Evolutionary conservation across 2,888 invertebrate species (phyloP).

Genomic region (Zootermopsis nevadensis): DNA sequence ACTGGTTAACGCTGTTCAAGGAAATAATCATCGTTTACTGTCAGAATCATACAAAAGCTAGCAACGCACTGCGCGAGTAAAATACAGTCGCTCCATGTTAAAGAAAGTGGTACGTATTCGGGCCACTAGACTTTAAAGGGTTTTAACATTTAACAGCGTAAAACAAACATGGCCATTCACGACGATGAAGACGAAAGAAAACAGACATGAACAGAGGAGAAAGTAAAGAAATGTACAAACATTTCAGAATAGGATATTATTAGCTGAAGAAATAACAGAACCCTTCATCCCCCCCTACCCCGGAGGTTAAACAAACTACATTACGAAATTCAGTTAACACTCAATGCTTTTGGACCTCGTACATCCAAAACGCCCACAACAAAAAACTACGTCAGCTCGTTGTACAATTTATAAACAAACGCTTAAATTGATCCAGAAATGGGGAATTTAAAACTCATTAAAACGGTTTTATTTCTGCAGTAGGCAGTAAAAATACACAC

Average conservation of each 20-base stretch:
- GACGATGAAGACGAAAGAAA: too few species aligned
- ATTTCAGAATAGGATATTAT: neutral
- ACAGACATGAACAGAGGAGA: neutral
- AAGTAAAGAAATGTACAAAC: neutral
- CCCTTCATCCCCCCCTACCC: neutral
- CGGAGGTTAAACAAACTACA: neutral
- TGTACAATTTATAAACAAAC: neutral
- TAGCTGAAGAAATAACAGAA: neutral
- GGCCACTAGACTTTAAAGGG: too few species aligned
- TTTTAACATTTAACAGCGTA: too few species aligned
- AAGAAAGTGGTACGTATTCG: too few species aligned
- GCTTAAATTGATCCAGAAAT: neutral
- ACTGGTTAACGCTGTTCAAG: too few species aligned
- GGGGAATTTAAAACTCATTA: constrained; percentile 20
- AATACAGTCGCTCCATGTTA: too few species aligned
- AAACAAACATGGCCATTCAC: too few species aligned
- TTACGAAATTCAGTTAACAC: constrained; percentile 6
- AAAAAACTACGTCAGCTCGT: neutral
- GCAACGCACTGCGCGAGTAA: too few species aligned
- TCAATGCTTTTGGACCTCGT: neutral
- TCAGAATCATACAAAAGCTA: too few species aligned
- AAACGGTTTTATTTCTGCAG: neutral
- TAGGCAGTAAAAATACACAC: neutral
- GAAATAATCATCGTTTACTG: too few species aligned
- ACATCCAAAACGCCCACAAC: neutral